Base-by-base conservation (phyloP, 2,797 vertebrate genomes). In the Mionectes olivaceus region DNA sequence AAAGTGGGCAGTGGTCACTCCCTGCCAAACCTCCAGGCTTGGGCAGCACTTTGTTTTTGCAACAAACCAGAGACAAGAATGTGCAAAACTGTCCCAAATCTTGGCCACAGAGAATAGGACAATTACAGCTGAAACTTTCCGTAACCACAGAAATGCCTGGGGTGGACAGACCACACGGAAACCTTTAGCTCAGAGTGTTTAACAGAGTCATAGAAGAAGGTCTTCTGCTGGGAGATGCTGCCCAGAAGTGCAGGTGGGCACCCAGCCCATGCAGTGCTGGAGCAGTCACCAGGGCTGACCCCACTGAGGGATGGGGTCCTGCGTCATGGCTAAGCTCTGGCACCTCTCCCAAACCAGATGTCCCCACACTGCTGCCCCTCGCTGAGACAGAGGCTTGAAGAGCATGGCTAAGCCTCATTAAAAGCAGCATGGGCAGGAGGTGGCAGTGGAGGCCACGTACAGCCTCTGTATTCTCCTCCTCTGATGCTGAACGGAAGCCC, bases 391-490 rank as follows among this genome's bases (percentile, higher is more conserved):
- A 83, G 55, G 83, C 65, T 47, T 47, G 67, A 69, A 0, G 2
- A 94, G 49, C 24, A 8, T 3, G 19, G 53, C 75, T 49, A 27
- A 83, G 55, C 43, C 68, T 96, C 86, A 86, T 88, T 69, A 94
- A 94, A 96, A 96, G 67, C 93, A 93, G 83, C 80, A 57, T n/a
- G 79, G 88, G 80, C 30, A 86, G 57, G 80, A 88, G 57, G 52
- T 81, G 37, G 56, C 60, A 41, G 44, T 6, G 37, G 52, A 85
- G 52, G 64, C 22, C 7, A 1, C 32, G 19, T n/a, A 39, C 44
- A 78, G 55, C 44, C 44, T 55, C 78, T 94, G 70, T 59, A 24
- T 67, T 84, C 33, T 77, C 52, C 46, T 87, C 37, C 75, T 86
- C 89, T 74, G 78, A 70, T 37, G 56, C 67, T 70, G 41, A 91